These are phyloP conservation scores for Leucania comma DNA, from an alignment of 2,888 invertebrate genomes.

Conservation along the genomic window DNA sequence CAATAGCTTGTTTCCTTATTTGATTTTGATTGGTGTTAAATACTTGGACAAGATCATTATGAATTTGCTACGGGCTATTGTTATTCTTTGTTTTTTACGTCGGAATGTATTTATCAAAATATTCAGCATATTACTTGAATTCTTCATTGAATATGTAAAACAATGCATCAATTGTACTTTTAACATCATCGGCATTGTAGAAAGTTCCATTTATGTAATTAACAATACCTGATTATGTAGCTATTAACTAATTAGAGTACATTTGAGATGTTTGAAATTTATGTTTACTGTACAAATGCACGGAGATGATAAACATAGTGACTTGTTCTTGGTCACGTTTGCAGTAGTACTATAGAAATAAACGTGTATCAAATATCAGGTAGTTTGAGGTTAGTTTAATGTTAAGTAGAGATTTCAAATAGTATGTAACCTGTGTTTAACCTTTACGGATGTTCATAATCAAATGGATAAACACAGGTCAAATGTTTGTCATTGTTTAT, in stretches of 20 bases:
- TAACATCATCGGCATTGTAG: not conserved
- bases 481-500: constrained; percentile 17
- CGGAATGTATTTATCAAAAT: constrained; percentile 25
- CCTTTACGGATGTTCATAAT: not conserved
- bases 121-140: constrained; percentile 3
- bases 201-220: constrained; percentile 10
- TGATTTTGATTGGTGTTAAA: constrained; percentile 31
- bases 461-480: constrained; percentile 1
- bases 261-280: constrained; percentile 49
- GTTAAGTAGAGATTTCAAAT: not conserved
- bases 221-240: constrained; percentile 34
- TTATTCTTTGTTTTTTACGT: constrained; percentile 17
- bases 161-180: constrained; percentile 19
- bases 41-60: constrained; percentile 11
- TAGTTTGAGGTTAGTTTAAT: constrained; percentile 5
- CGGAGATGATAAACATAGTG: constrained; percentile 19
- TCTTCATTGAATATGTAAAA: constrained; percentile 7
- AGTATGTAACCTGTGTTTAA: constrained; percentile 10
- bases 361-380: constrained; percentile 8
- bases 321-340: constrained; percentile 38
- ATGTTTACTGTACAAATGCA: constrained; percentile 47
- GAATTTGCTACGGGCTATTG: constrained; percentile 15
- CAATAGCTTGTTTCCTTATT: constrained; percentile 38
- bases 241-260: constrained; percentile 44
- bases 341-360: not conserved